Evolutionary conservation across 2,888 invertebrate genomes (phyloP).

Genomic region (Amphipoea lucens): DNA sequence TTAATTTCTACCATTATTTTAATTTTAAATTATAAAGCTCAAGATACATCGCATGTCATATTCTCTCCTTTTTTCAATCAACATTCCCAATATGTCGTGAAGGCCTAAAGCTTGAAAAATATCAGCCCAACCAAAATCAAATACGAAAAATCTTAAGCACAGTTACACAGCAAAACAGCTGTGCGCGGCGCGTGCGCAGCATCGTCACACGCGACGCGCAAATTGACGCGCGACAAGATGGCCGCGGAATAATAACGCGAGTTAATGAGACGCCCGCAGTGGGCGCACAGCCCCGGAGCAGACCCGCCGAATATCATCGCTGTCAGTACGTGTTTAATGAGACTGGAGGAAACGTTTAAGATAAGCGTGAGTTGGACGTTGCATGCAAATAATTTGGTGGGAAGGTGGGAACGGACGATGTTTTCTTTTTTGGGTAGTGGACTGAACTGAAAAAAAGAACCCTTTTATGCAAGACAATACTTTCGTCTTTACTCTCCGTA

Average conservation of each 20-base stretch:
- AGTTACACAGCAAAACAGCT: slow-evolving; percentile 55
- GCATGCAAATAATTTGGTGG: slow-evolving; percentile 41
- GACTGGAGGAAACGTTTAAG: slow-evolving; percentile 51
- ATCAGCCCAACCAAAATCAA: slow-evolving; percentile 44
- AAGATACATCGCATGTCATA: background rate
- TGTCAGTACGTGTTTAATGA: slow-evolving; percentile 63
- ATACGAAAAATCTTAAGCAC: slow-evolving; percentile 40
- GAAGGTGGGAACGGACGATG: background rate
- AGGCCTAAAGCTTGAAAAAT: slow-evolving; percentile 19
- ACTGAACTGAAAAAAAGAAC: background rate
- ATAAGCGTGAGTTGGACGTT: slow-evolving; percentile 24
- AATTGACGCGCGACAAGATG: slow-evolving; percentile 77
- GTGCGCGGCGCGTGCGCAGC: slow-evolving; percentile 67
- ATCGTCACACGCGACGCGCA: slow-evolving; percentile 71
- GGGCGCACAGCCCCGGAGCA: slow-evolving; percentile 35
- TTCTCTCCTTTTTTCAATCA: slow-evolving; percentile 8
- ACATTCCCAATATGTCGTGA: slow-evolving; percentile 15
- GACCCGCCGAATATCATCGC: slow-evolving; percentile 39
- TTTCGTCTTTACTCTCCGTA: background rate
- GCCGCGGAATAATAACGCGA: slow-evolving; percentile 74
- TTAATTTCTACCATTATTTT: background rate
- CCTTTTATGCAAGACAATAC: background rate
- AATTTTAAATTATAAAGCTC: background rate
- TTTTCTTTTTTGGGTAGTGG: slow-evolving; percentile 4
- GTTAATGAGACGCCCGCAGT: slow-evolving; percentile 74